These are phyloP conservation scores for Phrynocephalus vlangalii DNA, from an alignment of 2,797 vertebrate genomes.

Conservation along the genomic window DNA sequence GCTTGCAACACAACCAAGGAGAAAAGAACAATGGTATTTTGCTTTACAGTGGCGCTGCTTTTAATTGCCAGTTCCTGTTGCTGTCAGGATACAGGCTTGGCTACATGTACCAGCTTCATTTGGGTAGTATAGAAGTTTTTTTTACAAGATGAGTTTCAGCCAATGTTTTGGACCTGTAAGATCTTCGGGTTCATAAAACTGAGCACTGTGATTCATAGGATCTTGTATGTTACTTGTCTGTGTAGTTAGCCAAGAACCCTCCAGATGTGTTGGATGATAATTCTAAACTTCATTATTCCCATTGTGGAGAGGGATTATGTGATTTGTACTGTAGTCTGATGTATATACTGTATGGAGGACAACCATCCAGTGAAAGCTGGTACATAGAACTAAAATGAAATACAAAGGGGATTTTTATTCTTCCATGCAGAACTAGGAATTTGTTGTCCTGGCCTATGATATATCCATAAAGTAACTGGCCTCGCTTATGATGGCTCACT, in stretches of 20 bases:
- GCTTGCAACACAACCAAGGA: slow-evolving; percentile 35
- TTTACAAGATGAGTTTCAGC: neutral
- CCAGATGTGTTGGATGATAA: neutral
- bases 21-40: slow-evolving; percentile 40
- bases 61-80: slow-evolving; percentile 49
- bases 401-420: slow-evolving; percentile 10
- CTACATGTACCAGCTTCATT: neutral
- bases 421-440: neutral
- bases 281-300: neutral
- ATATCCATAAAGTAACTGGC: neutral
- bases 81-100: slow-evolving; percentile 4
- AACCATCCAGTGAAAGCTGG: neutral
- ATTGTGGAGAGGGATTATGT: neutral
- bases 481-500: neutral
- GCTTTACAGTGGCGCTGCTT: slow-evolving; percentile 53
- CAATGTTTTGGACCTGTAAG: neutral
- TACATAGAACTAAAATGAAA: neutral
- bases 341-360: neutral
- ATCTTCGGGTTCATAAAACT: neutral
- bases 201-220: neutral
- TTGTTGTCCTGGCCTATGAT: neutral
- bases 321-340: neutral
- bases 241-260: neutral
- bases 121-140: neutral
- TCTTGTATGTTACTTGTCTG: neutral